phyloP scores from a whole-genome alignment of 2,797 vertebrate species.

The Diplodus puntazzo region DNA sequence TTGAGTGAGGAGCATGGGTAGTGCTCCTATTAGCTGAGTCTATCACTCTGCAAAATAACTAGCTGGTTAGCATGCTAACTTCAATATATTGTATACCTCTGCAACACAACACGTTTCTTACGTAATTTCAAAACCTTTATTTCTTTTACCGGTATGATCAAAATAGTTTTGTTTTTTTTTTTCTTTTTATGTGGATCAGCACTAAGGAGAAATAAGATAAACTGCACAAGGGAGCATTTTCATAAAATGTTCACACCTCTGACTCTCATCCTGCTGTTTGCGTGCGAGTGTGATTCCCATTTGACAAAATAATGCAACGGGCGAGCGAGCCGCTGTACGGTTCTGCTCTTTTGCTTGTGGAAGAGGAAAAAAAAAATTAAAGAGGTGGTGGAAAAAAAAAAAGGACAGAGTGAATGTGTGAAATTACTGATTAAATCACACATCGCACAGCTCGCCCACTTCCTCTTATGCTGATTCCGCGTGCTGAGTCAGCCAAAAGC shows the following conservation, averaged over 20 bases:
- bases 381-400: not conserved
- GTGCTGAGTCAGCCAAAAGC: conserved; percentile 17
- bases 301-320: not conserved
- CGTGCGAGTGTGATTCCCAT: not conserved
- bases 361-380: not conserved
- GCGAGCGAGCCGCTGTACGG: too few species aligned
- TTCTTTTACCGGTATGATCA: too few species aligned
- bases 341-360: not conserved
- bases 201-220: not conserved
- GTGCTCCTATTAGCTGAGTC: too few species aligned
- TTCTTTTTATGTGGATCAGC: not conserved
- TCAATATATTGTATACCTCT: too few species aligned
- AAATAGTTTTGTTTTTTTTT: too few species aligned
- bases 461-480: conserved; percentile 15
- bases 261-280: not conserved
- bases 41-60: too few species aligned
- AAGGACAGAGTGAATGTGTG: not conserved
- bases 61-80: too few species aligned
- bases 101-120: too few species aligned
- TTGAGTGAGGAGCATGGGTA: too few species aligned
- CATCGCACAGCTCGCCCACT: conserved; percentile 6
- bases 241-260: not conserved
- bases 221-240: not conserved
- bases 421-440: conserved; percentile 25
- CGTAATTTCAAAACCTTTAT: too few species aligned